These are phyloP conservation scores for Hipparchia sbordonii DNA, from an alignment of 2,888 invertebrate genomes.

Conservation along the genomic window DNA sequence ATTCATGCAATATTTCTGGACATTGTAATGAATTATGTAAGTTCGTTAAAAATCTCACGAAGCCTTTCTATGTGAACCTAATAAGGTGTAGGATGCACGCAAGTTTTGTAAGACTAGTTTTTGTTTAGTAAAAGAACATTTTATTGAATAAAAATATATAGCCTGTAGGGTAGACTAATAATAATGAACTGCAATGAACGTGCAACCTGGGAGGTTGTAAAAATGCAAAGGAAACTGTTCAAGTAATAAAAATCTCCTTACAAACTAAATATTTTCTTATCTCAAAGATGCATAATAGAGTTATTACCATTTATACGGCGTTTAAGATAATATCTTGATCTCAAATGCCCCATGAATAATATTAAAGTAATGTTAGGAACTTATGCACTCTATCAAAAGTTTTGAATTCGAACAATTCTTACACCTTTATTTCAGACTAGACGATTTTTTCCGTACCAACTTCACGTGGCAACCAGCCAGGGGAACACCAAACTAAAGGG, in stretches of 20 bases:
- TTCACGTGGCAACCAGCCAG: conserved; percentile 70
- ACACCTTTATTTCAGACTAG: conserved; percentile 67
- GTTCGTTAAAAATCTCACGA: neutral
- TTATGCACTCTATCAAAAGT: conserved; percentile 54
- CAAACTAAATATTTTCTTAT: conserved; percentile 18
- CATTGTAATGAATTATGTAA: neutral
- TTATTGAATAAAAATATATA: too few relatives aligned
- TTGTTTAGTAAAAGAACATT: neutral
- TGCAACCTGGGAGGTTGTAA: neutral
- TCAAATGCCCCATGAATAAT: conserved; percentile 43
- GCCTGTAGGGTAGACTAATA: too few relatives aligned
- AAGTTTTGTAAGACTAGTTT: neutral
- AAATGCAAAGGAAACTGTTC: neutral
- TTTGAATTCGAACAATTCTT: conserved; percentile 65
- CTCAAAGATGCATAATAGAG: conserved; percentile 13
- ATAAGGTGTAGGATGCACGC: neutral
- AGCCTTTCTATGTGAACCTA: neutral
- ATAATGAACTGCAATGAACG: too few relatives aligned
- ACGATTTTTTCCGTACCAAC: conserved; percentile 64
- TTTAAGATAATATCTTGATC: conserved; percentile 27
- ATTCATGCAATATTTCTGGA: conserved; percentile 8
- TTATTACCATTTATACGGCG: conserved; percentile 22
- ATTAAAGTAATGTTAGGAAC: conserved; percentile 49
- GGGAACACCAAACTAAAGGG: conserved; percentile 48
- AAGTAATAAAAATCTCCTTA: conserved; percentile 7